Evolutionary conservation across 2,113 vertebrate genomes (phyloP), one percentile per base, ranked within the genome.

Genomic region (Paraplagusia blochii): DNA sequence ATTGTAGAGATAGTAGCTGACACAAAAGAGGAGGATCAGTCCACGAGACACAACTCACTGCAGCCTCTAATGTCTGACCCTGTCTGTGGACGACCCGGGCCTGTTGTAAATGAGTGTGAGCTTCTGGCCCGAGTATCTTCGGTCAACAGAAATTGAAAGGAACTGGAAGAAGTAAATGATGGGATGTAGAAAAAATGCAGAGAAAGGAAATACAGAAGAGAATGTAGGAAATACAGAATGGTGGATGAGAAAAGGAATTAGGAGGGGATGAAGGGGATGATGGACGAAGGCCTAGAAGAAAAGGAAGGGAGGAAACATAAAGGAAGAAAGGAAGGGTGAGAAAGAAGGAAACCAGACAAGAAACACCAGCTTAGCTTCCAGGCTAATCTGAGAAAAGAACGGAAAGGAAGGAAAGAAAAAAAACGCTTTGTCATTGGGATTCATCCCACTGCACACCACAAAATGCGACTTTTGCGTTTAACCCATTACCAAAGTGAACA

Each of bases 11-110:
- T 69, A 69, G 68, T 13, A 66, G 55, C 72, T 55, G 45, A 83
- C 72, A 84, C 76, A 88, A 81, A 81, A 66, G 72, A 78, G 53
- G 68, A 79, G 74, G 76, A 77, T 77, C 58, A 45, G 59, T 70
- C 74, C 69, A 74, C 66, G 57, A 68, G 72, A 74, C 53, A 52
- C 54, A 29, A 36, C 78, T 69, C 78, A 61, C 72, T 76, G 75
- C 52, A 51, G 76, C 69, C 44, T 18, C 81, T 68, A 64, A 75
- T 59, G 22, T 29, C 22, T 86, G 82, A 87, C 81, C 83, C 63
- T 49, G 53, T 76, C 56, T 54, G 69, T 58, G 72, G 80, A 72
- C 75, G 64, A 70, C 68, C 75, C 66, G 65, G 48, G 74, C 65
- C 50, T 77, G 77, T 71, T 34, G 15, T 66, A 52, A 52, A 42